Conservation (phyloP, 1,140 invertebrate genomes). For the Pseudomyrmex flavicornis region DNA sequence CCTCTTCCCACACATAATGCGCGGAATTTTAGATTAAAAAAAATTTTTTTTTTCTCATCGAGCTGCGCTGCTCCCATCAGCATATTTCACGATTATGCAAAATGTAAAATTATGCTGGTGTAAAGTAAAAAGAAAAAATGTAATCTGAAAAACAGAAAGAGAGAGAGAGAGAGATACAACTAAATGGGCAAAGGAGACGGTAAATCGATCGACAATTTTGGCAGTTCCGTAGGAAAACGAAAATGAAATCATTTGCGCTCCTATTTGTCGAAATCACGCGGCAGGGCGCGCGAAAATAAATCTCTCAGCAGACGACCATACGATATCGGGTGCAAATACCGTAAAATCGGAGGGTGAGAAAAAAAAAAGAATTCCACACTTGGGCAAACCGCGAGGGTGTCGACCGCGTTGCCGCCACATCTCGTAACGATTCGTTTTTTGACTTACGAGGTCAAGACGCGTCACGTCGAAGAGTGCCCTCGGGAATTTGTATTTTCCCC, state of each 20-base stretch:
- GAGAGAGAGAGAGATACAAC: neutral
- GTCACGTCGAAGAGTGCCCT: neutral
- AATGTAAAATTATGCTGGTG: slow-evolving; percentile 33
- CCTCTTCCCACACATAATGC: neutral
- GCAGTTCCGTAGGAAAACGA: neutral
- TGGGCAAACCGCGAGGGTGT: neutral
- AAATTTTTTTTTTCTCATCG: neutral
- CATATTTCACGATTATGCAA: slow-evolving; percentile 18
- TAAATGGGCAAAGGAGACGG: slow-evolving; percentile 1
- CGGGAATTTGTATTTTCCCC: slow-evolving; percentile 61
- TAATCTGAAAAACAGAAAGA: neutral
- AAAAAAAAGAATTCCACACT: slow-evolving; percentile 10
- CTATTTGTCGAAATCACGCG: neutral
- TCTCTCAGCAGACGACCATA: neutral
- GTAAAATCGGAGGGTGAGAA: slow-evolving; percentile 2
- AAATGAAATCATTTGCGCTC: slow-evolving; percentile 16
- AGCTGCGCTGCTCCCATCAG: neutral
- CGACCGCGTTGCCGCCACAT: neutral
- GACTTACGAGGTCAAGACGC: slow-evolving; percentile 46
- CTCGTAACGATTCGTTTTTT: slow-evolving; percentile 50
- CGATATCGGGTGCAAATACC: neutral
- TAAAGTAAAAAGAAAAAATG: neutral
- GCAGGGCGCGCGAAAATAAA: slow-evolving; percentile 9
- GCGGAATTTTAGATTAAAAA: slow-evolving; percentile 25
- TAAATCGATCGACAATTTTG: slow-evolving; percentile 16